Evolutionary conservation across 2,888 invertebrate species (phyloP), one percentile per base, ranked within the genome.

Genomic region (Macrosiphum euphorbiae): DNA sequence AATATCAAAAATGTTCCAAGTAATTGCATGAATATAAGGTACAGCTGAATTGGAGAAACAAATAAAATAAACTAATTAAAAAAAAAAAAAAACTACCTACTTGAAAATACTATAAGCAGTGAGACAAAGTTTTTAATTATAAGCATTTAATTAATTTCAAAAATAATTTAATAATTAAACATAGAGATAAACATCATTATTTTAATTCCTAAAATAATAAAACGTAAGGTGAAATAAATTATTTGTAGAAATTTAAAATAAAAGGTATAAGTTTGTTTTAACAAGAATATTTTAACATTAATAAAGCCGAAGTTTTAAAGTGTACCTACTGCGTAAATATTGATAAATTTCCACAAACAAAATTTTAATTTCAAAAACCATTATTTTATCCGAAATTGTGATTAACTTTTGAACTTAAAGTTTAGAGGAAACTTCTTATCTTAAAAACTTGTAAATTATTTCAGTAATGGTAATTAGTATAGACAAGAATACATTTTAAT

Each of bases 101-200:
- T 78, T 78, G 67, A 78, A 35, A 35, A 78, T 78, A 78, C 7
- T 35, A 35, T 67, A 16, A 50, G 20, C 16, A 86, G 28, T n/a
- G 61, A n/a, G 61, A 11, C 11, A 86, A 85, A 50, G 20, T n/a
- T 87, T 50, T 87, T 50, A 87, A 87, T 16, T 28, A 86, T 87
- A 50, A 28, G 58, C 4, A 20, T 61, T 61, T 89, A 61, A 61
- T 89, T 61, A 61, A 44, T 67, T 90, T 90, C 28, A 20, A 16
- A 89, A 61, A 61, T 89, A 58, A 89, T 89, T 44, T 90, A 90
- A 28, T 88, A 88, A 55, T 67, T 90, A 90, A 90, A 90, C 47
- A 61, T 88, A 35, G 88, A 88, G 55, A 88, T 88, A 58, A 55
- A 88, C 8, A 88, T 41, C 26, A 41, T 58, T 41, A 41, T 88